Evolutionary conservation across 1,140 invertebrate genomes (phyloP).

Genomic region (Trichogramma pretiosum): DNA sequence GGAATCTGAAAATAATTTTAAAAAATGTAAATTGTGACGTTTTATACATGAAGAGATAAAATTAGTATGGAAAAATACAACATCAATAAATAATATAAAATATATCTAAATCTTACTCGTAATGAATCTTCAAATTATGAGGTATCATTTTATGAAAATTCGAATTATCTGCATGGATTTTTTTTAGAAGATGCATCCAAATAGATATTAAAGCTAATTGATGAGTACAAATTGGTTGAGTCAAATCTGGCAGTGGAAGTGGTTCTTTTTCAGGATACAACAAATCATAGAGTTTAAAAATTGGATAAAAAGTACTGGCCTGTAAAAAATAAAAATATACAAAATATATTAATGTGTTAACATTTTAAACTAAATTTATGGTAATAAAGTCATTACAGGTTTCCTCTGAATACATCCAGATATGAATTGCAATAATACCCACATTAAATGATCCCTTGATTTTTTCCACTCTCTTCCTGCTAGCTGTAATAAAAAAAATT

Average conservation of each 20-base stretch:
- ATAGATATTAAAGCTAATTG: conserved; percentile 91
- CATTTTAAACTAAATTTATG: neutral
- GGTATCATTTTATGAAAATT: conserved; percentile 73
- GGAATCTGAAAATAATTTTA: conserved; percentile 50
- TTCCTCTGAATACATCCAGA: conserved; percentile 94
- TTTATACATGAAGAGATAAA: conserved; percentile 2
- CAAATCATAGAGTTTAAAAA: conserved; percentile 84
- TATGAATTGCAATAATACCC: conserved; percentile 93
- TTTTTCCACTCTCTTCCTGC: conserved; percentile 72
- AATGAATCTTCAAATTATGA: conserved; percentile 71
- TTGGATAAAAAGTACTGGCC: conserved; percentile 80
- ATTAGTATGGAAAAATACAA: neutral
- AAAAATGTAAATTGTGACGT: conserved; percentile 8
- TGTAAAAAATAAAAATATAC: conserved; percentile 37
- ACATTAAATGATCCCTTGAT: conserved; percentile 92
- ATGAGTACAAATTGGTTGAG: conserved; percentile 76
- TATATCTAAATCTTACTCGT: conserved; percentile 53
- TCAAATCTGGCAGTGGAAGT: conserved; percentile 80
- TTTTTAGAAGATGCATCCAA: conserved; percentile 92
- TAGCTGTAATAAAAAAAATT: conserved; percentile 44
- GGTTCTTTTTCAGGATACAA: conserved; percentile 88
- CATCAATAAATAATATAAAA: conserved; percentile 1
- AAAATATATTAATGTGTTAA: neutral
- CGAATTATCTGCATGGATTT: conserved; percentile 75
- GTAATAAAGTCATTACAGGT: conserved; percentile 51